These are phyloP conservation scores for Palaemon carinicauda DNA, from an alignment of 1,140 invertebrate genomes.

Conservation along the genomic window DNA sequence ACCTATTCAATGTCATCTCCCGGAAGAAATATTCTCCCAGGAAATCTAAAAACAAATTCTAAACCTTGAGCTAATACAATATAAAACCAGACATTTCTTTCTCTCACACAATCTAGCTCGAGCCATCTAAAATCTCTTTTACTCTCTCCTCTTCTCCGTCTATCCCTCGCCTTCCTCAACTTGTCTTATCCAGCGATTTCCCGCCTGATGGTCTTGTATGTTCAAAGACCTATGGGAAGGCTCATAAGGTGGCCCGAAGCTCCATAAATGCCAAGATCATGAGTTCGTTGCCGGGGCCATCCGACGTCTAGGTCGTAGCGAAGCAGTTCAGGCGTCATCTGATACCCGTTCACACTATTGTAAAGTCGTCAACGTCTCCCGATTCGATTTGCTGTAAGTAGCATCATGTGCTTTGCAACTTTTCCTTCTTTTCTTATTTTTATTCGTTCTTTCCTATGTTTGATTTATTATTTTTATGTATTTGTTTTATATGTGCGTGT, in stretches of 20 bases:
- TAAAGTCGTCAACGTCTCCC: slow-evolving; percentile 44
- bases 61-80: no score
- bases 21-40: no score
- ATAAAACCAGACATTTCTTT: background rate
- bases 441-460: background rate
- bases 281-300: slow-evolving; percentile 11
- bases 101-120: no score
- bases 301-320: slow-evolving; percentile 26
- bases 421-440: background rate
- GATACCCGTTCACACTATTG: slow-evolving; percentile 21
- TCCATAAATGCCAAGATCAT: slow-evolving; percentile 46
- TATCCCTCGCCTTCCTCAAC: background rate
- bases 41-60: background rate
- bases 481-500: background rate
- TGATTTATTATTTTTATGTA: no score
- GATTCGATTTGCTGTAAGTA: slow-evolving; percentile 45
- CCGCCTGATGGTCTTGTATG: slow-evolving; percentile 15
- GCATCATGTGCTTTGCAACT: background rate
- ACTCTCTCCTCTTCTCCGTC: background rate
- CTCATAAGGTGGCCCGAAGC: slow-evolving; percentile 38
- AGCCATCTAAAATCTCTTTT: no score
- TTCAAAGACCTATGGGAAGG: slow-evolving; percentile 41
- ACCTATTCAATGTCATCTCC: no score
- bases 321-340: slow-evolving; percentile 32
- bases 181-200: background rate